phyloP scores from a whole-genome alignment of 1,140 invertebrate species.

The Drosophila biarmipes region DNA sequence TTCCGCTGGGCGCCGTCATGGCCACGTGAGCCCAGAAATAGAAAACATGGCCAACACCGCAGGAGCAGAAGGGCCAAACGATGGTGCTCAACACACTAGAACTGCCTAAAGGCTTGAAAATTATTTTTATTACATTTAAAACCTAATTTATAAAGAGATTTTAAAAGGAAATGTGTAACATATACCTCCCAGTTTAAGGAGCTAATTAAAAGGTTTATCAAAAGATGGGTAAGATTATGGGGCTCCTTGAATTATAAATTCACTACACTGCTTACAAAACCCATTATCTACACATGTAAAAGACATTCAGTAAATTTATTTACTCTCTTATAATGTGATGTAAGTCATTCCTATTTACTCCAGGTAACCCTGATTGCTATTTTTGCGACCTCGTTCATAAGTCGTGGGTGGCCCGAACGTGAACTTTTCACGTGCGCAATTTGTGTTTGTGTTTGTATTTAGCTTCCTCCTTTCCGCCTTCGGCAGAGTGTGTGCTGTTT shows the following conservation, averaged over 20 bases:
- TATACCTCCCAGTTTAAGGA: too few species aligned
- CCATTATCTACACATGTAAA: too few species aligned
- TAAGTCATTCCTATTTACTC: background rate
- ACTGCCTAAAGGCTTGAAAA: too few species aligned
- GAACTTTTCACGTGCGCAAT: conserved; percentile 70
- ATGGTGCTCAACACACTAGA: background rate
- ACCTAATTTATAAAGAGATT: too few species aligned
- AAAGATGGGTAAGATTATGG: too few species aligned
- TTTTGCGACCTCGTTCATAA: background rate
- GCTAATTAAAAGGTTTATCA: too few species aligned
- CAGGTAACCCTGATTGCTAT: background rate
- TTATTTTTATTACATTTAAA: too few species aligned
- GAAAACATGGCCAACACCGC: conserved; percentile 30
- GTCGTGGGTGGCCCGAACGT: conserved; percentile 14
- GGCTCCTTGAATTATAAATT: too few species aligned
- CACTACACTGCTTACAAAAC: too few species aligned
- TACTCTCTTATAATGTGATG: too few species aligned
- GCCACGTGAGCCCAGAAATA: conserved; percentile 55
- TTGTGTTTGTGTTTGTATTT: conserved; percentile 40
- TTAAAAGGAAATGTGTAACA: too few species aligned
- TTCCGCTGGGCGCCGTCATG: conserved; percentile 61
- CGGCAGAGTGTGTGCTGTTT: conserved; percentile 52
- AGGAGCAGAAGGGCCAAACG: conserved; percentile 10
- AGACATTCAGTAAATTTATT: too few species aligned
- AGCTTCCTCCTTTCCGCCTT: conserved; percentile 32